A percentile compares a stretch with the other conserved stretches of the same genome.
phyloP scores from a whole-genome alignment of 1,140 invertebrate genomes.

The Saccostrea cuccullata region DNA sequence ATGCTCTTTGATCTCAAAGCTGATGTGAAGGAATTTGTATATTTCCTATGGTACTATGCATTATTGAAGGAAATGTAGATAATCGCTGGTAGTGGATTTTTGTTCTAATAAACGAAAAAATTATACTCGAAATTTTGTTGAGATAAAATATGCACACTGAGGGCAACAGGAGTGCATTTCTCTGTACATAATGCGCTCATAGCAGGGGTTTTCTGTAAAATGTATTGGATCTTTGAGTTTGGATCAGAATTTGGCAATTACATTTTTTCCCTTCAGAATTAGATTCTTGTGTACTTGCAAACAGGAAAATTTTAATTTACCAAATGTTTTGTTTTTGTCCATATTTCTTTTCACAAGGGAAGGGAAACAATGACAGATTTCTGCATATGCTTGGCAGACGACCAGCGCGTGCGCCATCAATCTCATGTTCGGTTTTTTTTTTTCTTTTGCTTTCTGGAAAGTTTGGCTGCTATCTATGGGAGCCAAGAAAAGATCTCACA shows the following conservation, averaged over 20 bases:
- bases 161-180: not conserved
- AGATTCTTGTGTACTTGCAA: not conserved
- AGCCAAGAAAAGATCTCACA: constrained; percentile 11
- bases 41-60: too few relatives aligned
- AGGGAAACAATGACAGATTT: constrained; percentile 18
- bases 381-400: constrained; percentile 34
- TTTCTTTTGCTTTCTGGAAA: not conserved
- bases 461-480: not conserved
- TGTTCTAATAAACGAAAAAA: not conserved
- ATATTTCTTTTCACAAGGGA: not conserved
- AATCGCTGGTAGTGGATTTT: not conserved
- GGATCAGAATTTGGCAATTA: not conserved
- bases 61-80: not conserved
- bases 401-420: constrained; percentile 10
- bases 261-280: not conserved
- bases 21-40: not conserved
- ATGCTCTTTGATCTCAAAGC: not conserved
- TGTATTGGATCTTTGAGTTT: not conserved
- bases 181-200: not conserved
- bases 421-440: not conserved
- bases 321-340: not conserved
- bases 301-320: not conserved
- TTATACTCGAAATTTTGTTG: not conserved
- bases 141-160: not conserved
- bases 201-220: not conserved